These are phyloP conservation scores for Drosophila rubida DNA, from an alignment of 2,888 invertebrate species.

Conservation along the genomic window DNA sequence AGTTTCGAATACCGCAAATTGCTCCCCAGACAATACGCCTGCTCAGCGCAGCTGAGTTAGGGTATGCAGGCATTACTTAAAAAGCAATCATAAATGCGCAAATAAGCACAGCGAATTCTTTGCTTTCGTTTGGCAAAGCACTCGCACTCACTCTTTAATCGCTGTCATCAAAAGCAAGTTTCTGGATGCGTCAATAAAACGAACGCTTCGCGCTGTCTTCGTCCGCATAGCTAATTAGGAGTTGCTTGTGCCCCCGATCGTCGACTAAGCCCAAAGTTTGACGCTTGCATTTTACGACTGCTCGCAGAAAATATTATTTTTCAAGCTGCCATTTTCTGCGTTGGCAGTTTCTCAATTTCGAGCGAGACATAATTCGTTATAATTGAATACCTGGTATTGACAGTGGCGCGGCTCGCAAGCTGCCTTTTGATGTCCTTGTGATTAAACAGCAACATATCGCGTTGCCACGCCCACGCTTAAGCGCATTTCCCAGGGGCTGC, in stretches of 20 bases:
- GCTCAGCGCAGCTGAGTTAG: neutral
- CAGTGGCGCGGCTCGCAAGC: slow-evolving; percentile 3
- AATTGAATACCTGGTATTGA: slow-evolving; percentile 29
- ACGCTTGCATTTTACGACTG: slow-evolving; percentile 46
- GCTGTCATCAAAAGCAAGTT: slow-evolving; percentile 8
- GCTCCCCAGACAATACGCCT: neutral
- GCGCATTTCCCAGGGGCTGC: slow-evolving; percentile 7
- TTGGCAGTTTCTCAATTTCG: neutral
- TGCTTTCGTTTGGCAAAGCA: neutral
- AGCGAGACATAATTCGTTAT: slow-evolving; percentile 25
- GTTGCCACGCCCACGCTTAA: slow-evolving; percentile 13
- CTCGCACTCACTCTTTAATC: neutral
- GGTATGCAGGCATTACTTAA: slow-evolving; percentile 1
- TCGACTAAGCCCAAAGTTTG: neutral
- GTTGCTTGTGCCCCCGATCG: neutral
- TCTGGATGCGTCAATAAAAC: slow-evolving; percentile 37
- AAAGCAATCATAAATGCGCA: slow-evolving; percentile 11
- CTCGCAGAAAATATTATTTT: slow-evolving; percentile 48
- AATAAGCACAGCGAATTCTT: slow-evolving; percentile 4
- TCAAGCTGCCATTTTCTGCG: neutral
- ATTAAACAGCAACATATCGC: slow-evolving; percentile 48
- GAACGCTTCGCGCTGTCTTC: slow-evolving; percentile 35
- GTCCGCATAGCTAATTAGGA: slow-evolving; percentile 55
- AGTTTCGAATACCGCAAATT: neutral
- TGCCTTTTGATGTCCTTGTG: slow-evolving; percentile 11